Evolutionary conservation across 1,140 invertebrate genomes (phyloP).

Genomic region (Heliconius melpomene): DNA sequence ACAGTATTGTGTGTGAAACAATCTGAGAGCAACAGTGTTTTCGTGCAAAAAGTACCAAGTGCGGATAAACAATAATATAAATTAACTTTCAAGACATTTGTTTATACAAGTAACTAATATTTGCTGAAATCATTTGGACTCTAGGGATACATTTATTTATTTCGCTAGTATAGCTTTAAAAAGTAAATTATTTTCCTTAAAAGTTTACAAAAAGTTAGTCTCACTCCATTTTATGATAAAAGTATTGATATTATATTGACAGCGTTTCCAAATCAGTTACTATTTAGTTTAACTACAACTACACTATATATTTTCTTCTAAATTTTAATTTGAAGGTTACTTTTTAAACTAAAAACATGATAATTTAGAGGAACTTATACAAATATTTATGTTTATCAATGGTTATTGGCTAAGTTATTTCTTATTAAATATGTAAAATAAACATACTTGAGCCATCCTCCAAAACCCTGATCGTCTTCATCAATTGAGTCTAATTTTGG

Average conservation of each 20-base stretch:
- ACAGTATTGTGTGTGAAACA: constrained; percentile 30
- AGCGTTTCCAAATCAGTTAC: too few relatives aligned
- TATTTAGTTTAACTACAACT: too few relatives aligned
- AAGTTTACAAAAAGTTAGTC: too few relatives aligned
- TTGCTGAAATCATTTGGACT: background rate
- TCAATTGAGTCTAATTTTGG: constrained; percentile 58
- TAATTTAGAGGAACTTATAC: too few relatives aligned
- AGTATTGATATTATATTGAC: too few relatives aligned
- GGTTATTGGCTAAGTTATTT: background rate
- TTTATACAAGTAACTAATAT: background rate
- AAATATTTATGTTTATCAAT: too few relatives aligned
- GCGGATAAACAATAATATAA: background rate
- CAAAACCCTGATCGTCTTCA: constrained; percentile 69
- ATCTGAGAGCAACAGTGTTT: constrained; percentile 23
- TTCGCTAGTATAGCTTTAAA: background rate
- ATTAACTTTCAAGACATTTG: background rate
- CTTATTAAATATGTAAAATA: background rate
- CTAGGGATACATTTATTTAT: background rate
- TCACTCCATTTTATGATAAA: too few relatives aligned
- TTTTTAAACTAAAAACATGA: too few relatives aligned
- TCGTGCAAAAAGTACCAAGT: background rate
- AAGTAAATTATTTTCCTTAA: background rate
- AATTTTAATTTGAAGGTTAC: too few relatives aligned
- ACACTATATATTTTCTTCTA: too few relatives aligned
- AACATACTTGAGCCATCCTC: constrained; percentile 64